These are phyloP conservation scores for Tachina fera DNA, from an alignment of 2,888 invertebrate species.

Conservation along the genomic window DNA sequence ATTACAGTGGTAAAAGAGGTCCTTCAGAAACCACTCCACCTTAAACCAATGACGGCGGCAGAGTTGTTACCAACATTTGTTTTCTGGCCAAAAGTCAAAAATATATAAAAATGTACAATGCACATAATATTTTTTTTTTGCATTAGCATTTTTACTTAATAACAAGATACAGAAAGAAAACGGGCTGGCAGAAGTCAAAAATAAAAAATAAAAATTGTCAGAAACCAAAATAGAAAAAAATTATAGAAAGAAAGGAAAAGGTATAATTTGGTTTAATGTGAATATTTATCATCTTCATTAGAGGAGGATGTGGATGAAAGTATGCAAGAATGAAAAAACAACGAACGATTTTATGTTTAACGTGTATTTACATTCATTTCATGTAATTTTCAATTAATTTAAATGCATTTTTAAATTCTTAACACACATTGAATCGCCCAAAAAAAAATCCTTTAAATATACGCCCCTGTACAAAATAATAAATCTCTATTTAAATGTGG, in stretches of 20 bases:
- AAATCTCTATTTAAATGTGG: slow-evolving; percentile 69
- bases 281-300: slow-evolving; percentile 80
- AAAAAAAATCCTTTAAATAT: neutral
- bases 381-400: slow-evolving; percentile 72
- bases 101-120: slow-evolving; percentile 26
- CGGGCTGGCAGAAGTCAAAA: slow-evolving; percentile 17
- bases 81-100: slow-evolving; percentile 62
- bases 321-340: neutral
- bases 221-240: slow-evolving; percentile 40
- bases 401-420: slow-evolving; percentile 69
- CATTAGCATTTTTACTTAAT: slow-evolving; percentile 64
- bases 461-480: slow-evolving; percentile 32
- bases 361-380: slow-evolving; percentile 65
- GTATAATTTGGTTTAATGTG: slow-evolving; percentile 83
- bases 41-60: slow-evolving; percentile 39
- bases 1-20: slow-evolving; percentile 36
- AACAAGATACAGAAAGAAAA: slow-evolving; percentile 51
- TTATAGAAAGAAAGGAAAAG: slow-evolving; percentile 72
- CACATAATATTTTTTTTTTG: slow-evolving; percentile 25
- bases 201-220: slow-evolving; percentile 45
- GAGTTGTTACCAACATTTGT: slow-evolving; percentile 54
- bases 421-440: neutral
- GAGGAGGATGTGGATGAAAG: slow-evolving; percentile 51
- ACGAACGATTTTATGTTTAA: slow-evolving; percentile 33
- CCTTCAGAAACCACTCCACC: slow-evolving; percentile 33